Evolutionary conservation across 2,113 vertebrate species (phyloP), one percentile per base, ranked within the genome.

Genomic region (Pavo muticus): DNA sequence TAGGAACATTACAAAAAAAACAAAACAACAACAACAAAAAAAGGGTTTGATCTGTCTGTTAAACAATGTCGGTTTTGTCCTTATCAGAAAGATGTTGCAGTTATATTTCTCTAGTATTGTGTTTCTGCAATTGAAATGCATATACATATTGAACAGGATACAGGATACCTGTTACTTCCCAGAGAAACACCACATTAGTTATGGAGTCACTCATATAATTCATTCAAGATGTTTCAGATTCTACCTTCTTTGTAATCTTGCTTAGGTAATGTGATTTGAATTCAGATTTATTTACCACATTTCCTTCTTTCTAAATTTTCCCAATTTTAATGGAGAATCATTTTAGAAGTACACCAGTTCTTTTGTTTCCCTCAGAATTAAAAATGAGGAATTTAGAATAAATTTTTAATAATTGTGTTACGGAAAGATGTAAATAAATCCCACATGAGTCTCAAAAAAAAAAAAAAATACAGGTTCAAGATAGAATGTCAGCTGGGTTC

Each of bases 311-410:
- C 56, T 82, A 39, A 56, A 42, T 59, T 27, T 47, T 39, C 14
- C 4, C 0, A 21, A 0, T 81, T 77, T 83, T 80, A 32, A 14
- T n/a, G 9, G 3, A 71, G 9, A 88, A 4, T 3, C 10, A 4
- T 84, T 88, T 79, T 57, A 61, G 25, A 86, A 84, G 7, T 73
- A 3, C 5, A 63, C 5, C 6, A 42, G 7, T 50, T 10, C 5
- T 70, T n/a, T 78, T 45, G 35, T n/a, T 65, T 75, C 63, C 3
- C 67, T 88, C 64, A 50, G 14, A 7, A 29, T 1, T 75, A 77
- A 67, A 93, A 54, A 40, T 13, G 7, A 44, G 18, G 7, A 85
- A 65, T 0, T 64, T 45, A 74, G 7, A 11, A 71, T 17, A 54
- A 52, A 40, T 17, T 21, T 17, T 45, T 32, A 63, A 4, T 37